phyloP scores from a whole-genome alignment of 1,140 invertebrate genomes.

The Nixonia krombeini region DNA sequence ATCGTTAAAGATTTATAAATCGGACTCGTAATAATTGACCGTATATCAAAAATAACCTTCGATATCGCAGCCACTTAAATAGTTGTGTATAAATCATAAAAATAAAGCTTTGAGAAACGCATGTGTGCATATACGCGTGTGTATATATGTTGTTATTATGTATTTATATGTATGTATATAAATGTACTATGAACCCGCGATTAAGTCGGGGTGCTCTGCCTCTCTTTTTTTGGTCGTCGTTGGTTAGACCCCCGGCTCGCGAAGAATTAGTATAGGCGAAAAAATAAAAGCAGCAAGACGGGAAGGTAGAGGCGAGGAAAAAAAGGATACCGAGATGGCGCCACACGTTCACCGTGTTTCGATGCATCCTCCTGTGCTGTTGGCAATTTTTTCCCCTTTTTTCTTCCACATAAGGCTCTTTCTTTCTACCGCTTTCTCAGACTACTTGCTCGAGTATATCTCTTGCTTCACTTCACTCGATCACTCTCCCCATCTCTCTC shows the following conservation, averaged over 20 bases:
- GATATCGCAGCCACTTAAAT: no score
- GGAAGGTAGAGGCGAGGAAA: constrained; percentile 44
- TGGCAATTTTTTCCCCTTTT: constrained; percentile 55
- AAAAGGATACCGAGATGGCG: constrained; percentile 57
- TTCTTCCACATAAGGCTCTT: constrained; percentile 22
- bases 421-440: constrained; percentile 31
- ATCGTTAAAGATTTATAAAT: no score
- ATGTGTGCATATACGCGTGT: no score
- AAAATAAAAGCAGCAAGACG: constrained; percentile 62
- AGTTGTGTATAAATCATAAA: no score
- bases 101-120: no score
- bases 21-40: no score
- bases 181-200: constrained; percentile 44
- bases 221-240: constrained; percentile 40
- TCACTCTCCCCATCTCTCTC: constrained; percentile 7
- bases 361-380: constrained; percentile 65
- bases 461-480: constrained; percentile 27
- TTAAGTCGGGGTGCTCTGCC: constrained; percentile 34
- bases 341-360: constrained; percentile 61
- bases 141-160: no score
- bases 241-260: constrained; percentile 51
- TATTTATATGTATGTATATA: not conserved
- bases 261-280: constrained; percentile 69
- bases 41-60: no score
- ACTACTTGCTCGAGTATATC: constrained; percentile 10